These are phyloP conservation scores for Nebria salina DNA, from an alignment of 2,888 invertebrate species.

Conservation along the genomic window DNA sequence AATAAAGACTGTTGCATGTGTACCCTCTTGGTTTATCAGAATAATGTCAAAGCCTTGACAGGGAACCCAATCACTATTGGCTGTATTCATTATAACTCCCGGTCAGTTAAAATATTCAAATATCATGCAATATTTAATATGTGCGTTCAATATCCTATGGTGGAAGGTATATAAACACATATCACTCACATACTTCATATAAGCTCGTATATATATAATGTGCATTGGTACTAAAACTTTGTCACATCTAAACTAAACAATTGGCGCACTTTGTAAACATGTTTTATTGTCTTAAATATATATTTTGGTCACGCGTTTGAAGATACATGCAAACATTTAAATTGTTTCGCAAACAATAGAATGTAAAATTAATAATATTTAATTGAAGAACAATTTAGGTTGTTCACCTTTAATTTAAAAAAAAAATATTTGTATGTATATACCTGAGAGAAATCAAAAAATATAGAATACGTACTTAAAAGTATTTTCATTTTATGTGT, in stretches of 20 bases:
- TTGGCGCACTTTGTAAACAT: background rate
- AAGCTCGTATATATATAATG: background rate
- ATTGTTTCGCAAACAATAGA: background rate
- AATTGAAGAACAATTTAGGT: too few species aligned
- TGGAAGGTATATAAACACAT: slow-evolving; percentile 9
- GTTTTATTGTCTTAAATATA: background rate
- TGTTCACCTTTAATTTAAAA: too few species aligned
- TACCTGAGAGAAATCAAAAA: too few species aligned
- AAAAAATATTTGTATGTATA: too few species aligned
- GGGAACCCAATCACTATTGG: background rate
- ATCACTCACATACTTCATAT: background rate
- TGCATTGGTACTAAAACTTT: slow-evolving; percentile 28
- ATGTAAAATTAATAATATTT: too few species aligned
- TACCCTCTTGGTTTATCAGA: background rate
- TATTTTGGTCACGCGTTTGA: background rate
- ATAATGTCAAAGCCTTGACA: background rate
- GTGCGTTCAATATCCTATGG: slow-evolving; percentile 10
- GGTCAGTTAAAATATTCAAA: slow-evolving; percentile 31
- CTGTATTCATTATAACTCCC: slow-evolving; percentile 24
- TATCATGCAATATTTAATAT: slow-evolving; percentile 32
- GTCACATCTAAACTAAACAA: background rate
- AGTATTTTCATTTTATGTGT: too few species aligned
- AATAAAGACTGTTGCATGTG: background rate
- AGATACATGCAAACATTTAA: background rate
- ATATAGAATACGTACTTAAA: too few species aligned